These are phyloP conservation scores for Polyergus mexicanus DNA, from an alignment of 1,140 invertebrate species.

Conservation along the genomic window DNA sequence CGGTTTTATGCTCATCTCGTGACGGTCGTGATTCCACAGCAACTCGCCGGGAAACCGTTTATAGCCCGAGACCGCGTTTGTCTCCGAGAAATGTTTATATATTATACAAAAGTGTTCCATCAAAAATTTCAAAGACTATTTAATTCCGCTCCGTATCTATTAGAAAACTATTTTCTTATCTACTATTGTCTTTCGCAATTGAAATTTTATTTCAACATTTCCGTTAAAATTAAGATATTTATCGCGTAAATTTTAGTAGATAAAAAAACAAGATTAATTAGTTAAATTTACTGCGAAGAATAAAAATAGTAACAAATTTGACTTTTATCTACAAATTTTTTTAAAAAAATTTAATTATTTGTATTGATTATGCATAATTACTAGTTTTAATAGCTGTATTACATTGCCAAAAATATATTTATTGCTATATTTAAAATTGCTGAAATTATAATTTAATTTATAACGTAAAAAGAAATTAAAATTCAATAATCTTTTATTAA, in stretches of 20 bases:
- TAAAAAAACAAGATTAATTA: not conserved
- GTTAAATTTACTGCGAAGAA: not conserved
- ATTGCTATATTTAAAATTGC: not conserved
- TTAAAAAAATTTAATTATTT: not conserved
- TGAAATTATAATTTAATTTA: not conserved
- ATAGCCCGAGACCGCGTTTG: not conserved
- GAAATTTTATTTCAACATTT: not conserved
- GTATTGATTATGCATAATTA: not conserved
- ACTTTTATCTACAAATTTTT: too few relatives aligned
- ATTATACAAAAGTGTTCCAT: constrained; percentile 22
- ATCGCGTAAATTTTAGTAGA: not conserved
- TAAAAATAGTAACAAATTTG: not conserved
- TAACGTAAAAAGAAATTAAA: too few relatives aligned
- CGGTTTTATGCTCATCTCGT: constrained; percentile 49
- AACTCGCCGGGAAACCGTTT: constrained; percentile 53
- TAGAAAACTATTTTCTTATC: constrained; percentile 26
- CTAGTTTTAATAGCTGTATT: not conserved
- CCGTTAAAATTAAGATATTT: too few relatives aligned
- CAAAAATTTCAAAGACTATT: constrained; percentile 40
- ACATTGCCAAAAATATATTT: not conserved
- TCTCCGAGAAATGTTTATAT: constrained; percentile 40
- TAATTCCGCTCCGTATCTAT: not conserved
- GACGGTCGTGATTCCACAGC: constrained; percentile 48
- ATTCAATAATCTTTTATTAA: not conserved
- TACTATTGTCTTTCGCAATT: not conserved